Conservation (phyloP, 2,113 vertebrate genomes). For the Muntiacus muntjak region DNA sequence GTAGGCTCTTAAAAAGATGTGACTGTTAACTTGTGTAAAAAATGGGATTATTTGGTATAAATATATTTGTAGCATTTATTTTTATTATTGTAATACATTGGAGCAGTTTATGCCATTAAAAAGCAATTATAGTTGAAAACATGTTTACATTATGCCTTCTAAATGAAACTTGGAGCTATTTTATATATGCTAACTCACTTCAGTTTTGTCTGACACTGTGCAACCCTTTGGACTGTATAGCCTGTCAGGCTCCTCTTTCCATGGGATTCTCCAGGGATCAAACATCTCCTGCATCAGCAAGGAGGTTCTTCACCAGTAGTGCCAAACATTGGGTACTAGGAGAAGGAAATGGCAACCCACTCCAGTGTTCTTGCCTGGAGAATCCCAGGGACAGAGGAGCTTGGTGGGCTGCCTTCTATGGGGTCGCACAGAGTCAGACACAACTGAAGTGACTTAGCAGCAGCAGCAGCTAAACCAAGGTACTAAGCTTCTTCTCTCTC, state of each 20-base stretch:
- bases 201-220: neutral
- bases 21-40: neutral
- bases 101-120: neutral
- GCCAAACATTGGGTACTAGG: neutral
- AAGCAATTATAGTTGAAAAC: neutral
- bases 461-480: neutral
- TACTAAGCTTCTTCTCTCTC: neutral
- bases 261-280: neutral
- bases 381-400: neutral
- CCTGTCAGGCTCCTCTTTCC: neutral
- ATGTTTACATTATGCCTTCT: neutral
- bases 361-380: neutral
- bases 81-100: neutral
- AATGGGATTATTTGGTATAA: neutral
- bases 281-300: neutral
- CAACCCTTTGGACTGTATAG: neutral
- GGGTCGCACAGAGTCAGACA: fast-evolving
- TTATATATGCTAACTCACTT: neutral
- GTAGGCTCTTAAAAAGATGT: neutral
- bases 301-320: neutral
- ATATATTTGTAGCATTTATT: neutral
- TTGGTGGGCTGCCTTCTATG: neutral
- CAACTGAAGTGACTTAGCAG: neutral
- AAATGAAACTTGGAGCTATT: neutral
- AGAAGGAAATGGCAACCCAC: neutral